Evolutionary conservation across 1,140 invertebrate species (phyloP).

Genomic region (Cotesia vestalis): DNA sequence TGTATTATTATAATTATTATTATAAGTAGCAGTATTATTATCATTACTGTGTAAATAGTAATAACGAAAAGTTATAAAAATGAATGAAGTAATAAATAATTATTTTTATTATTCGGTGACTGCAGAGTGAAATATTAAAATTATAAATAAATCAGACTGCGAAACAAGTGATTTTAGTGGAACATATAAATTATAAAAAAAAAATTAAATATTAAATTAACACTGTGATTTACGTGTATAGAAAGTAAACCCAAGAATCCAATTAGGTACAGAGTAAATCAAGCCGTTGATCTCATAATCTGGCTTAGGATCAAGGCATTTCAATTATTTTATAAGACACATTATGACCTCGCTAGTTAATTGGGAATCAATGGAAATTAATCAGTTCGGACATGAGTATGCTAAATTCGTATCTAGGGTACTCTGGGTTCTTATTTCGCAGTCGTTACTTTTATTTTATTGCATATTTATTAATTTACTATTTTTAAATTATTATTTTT

Average conservation of each 20-base stretch:
- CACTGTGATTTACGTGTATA: slow-evolving; percentile 10
- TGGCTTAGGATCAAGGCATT: slow-evolving; percentile 37
- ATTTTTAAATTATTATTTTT: neutral
- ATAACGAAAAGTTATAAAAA: neutral
- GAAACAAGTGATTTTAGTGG: slow-evolving; percentile 7
- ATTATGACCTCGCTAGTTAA: slow-evolving; percentile 17
- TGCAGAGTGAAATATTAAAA: too few relatives aligned
- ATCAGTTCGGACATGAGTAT: slow-evolving; percentile 25
- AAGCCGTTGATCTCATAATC: slow-evolving; percentile 34
- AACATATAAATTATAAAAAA: slow-evolving; percentile 11
- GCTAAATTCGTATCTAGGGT: slow-evolving; percentile 29
- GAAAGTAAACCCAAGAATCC: neutral
- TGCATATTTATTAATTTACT: neutral
- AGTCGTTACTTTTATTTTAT: slow-evolving; percentile 5
- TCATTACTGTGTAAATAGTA: neutral
- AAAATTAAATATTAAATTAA: slow-evolving; percentile 35
- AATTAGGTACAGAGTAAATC: slow-evolving; percentile 36
- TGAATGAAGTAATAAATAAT: slow-evolving; percentile 3
- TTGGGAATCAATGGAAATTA: slow-evolving; percentile 38
- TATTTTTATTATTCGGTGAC: neutral
- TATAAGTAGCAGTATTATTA: neutral
- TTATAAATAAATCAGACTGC: slow-evolving; percentile 15
- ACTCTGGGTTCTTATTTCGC: slow-evolving; percentile 18
- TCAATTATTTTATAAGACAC: slow-evolving; percentile 34
- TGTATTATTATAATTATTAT: neutral